Evolutionary conservation across 2,797 vertebrate species (phyloP).

Genomic region (Myotis findleyi): DNA sequence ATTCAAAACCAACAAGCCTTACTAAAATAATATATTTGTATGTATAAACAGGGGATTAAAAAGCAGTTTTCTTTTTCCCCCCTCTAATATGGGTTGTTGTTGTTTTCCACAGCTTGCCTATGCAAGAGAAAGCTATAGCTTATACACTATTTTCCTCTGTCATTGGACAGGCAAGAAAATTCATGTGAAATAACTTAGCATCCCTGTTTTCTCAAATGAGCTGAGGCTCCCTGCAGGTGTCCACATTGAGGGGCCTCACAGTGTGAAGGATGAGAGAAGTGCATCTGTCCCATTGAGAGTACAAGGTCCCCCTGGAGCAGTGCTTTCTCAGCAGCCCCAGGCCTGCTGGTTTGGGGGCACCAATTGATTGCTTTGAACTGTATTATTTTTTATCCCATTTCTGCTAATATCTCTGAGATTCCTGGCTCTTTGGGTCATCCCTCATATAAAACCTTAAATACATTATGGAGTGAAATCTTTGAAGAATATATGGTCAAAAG

Average conservation of each 20-base stretch:
- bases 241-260: neutral
- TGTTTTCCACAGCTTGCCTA: neutral
- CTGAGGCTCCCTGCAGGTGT: neutral
- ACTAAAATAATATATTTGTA: neutral
- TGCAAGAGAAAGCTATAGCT: neutral
- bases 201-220: neutral
- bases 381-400: neutral
- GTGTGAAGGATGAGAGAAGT: neutral
- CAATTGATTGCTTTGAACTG: neutral
- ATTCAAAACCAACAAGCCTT: neutral
- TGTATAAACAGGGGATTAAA: neutral
- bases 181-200: neutral
- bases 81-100: neutral
- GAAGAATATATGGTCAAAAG: neutral
- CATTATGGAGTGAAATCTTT: neutral
- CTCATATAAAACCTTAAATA: neutral
- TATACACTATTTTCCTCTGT: neutral
- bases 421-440: neutral
- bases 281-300: neutral
- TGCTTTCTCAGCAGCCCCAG: neutral
- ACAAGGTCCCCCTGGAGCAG: no score
- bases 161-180: neutral
- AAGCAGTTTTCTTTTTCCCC: neutral
- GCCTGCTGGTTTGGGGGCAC: neutral
- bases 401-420: neutral